A percentile compares a stretch with the other conserved stretches of the same genome.
Conservation (phyloP, 2,113 vertebrate genomes). For the Lagopus leucura region DNA sequence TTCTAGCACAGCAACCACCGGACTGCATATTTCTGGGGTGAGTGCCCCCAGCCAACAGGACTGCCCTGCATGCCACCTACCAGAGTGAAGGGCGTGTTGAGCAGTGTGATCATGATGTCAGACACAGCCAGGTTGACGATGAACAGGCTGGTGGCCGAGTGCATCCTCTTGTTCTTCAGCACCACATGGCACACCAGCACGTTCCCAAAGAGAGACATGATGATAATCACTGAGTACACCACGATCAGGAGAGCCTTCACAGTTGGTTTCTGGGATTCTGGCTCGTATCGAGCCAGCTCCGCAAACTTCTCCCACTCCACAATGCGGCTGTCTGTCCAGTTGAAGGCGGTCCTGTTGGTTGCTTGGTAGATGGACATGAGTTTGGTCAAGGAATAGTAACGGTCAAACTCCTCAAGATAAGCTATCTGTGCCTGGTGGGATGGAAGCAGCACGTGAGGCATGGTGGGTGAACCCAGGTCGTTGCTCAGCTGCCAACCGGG, state of each 20-base stretch:
- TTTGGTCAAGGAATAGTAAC: conserved; percentile 35
- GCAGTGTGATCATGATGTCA: conserved; percentile 71
- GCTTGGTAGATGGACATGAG: conserved; percentile 36
- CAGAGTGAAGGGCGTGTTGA: conserved; percentile 75
- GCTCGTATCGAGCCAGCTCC: conserved; percentile 54
- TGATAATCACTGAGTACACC: conserved; percentile 76
- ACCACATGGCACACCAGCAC: conserved; percentile 81
- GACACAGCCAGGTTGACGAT: conserved; percentile 70
- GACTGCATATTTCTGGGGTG: background rate
- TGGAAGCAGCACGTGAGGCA: background rate
- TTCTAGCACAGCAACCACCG: background rate
- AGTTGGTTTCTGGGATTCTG: conserved; percentile 54
- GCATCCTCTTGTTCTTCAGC: conserved; percentile 80
- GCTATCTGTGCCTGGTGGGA: background rate
- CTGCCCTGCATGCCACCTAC: conserved; percentile 23
- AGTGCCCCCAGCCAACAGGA: background rate
- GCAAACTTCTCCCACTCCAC: conserved; percentile 72
- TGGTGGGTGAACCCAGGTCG: background rate
- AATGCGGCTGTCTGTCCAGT: conserved; percentile 64
- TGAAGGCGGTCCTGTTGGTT: conserved; percentile 58
- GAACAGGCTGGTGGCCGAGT: conserved; percentile 75
- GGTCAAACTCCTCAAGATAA: background rate
- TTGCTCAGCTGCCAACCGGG: background rate
- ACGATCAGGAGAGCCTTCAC: conserved; percentile 44
- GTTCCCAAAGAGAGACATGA: conserved; percentile 83